Percentiles rank a stretch among this genome's conserved stretches.
phyloP scores from a whole-genome alignment of 1,140 invertebrate genomes.

The Drosophila pallidifrons region DNA sequence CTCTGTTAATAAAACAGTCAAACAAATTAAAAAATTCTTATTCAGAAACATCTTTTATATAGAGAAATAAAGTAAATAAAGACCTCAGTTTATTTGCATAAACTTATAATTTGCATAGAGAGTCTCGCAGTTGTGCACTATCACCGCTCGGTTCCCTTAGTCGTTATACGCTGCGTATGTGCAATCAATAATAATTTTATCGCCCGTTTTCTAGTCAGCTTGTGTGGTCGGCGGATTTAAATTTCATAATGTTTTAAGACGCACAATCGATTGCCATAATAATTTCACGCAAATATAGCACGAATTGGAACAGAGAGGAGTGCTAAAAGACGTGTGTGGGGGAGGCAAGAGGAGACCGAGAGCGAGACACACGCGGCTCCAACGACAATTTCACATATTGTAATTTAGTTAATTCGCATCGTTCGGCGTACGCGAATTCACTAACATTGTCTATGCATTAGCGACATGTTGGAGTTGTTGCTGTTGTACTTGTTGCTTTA shows the following conservation, averaged over 20 bases:
- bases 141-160: slow-evolving; percentile 42
- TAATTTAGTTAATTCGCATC: slow-evolving; percentile 81
- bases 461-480: slow-evolving; percentile 49
- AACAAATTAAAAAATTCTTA: too few relatives aligned
- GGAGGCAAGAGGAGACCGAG: not conserved
- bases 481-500: slow-evolving; percentile 33
- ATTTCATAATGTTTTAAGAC: slow-evolving; percentile 50
- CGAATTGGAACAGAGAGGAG: slow-evolving; percentile 23
- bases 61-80: too few relatives aligned
- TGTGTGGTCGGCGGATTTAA: slow-evolving; percentile 51
- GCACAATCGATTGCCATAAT: slow-evolving; percentile 78
- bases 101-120: not conserved
- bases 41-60: too few relatives aligned
- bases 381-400: slow-evolving; percentile 75
- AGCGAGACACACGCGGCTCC: slow-evolving; percentile 8
- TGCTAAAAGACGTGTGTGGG: not conserved
- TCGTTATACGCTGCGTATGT: slow-evolving; percentile 70
- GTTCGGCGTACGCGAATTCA: slow-evolving; percentile 75
- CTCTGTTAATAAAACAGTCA: too few relatives aligned
- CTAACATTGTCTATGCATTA: slow-evolving; percentile 78
- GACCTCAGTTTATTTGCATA: too few relatives aligned
- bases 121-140: not conserved
- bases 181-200: slow-evolving; percentile 82
- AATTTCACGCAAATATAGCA: slow-evolving; percentile 78
- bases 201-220: slow-evolving; percentile 33